phyloP scores from a whole-genome alignment of 2,797 vertebrate species.

The Urophycis tenuis region DNA sequence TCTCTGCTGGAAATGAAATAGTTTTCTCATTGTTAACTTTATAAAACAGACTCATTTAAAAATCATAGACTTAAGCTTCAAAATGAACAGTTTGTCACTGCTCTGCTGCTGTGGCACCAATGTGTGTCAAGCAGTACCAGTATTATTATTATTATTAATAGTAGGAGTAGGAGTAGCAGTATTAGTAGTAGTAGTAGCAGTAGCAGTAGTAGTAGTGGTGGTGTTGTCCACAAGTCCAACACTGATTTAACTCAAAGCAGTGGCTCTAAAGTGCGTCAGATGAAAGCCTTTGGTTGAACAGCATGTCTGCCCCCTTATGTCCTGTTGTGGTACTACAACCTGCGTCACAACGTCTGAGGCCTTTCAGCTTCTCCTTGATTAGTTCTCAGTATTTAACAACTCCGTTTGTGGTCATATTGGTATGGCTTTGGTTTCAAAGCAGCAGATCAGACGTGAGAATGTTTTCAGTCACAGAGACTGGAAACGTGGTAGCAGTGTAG shows the following conservation, averaged over 20 bases:
- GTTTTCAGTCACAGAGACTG: slow-evolving; percentile 7
- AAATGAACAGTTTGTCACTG: slow-evolving; percentile 49
- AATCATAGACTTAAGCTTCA: slow-evolving; percentile 43
- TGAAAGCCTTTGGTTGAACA: neutral
- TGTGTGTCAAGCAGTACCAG: slow-evolving; percentile 26
- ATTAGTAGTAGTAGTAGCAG: neutral
- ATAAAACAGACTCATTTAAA: slow-evolving; percentile 1
- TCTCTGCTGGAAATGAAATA: slow-evolving; percentile 29
- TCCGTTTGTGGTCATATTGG: slow-evolving; percentile 1
- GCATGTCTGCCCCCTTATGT: neutral
- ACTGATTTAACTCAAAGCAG: slow-evolving; percentile 28
- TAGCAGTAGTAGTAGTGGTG: slow-evolving; percentile 8
- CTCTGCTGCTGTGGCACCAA: slow-evolving; percentile 40
- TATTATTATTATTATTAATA: slow-evolving; percentile 17
- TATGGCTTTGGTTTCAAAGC: slow-evolving; percentile 33
- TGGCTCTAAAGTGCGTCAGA: slow-evolving; percentile 15
- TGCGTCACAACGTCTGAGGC: neutral
- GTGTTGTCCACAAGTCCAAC: slow-evolving; percentile 9
- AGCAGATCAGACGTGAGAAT: slow-evolving; percentile 6
- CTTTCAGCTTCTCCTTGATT: too few relatives aligned
- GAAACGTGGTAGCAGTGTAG: neutral
- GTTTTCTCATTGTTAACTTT: slow-evolving; percentile 12
- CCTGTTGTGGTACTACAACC: neutral
- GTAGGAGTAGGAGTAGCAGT: neutral
- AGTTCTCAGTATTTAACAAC: too few relatives aligned